Percentiles rank a stretch among this genome's conserved stretches.
phyloP scores from a whole-genome alignment of 2,888 invertebrate species.

The Temnothorax ravouxi region DNA sequence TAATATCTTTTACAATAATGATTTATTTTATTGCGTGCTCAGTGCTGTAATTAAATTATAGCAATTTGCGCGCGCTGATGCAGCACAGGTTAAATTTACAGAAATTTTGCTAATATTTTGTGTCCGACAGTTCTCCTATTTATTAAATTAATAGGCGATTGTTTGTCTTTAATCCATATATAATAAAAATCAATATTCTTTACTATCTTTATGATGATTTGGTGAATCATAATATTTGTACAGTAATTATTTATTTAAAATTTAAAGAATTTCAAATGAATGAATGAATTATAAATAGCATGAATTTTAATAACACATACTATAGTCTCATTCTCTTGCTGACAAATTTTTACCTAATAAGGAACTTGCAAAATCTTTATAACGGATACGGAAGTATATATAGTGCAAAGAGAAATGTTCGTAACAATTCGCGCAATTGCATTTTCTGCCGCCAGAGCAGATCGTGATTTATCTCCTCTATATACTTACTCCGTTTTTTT shows the following conservation, averaged over 20 bases:
- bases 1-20: background rate
- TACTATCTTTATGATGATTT: background rate
- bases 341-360: constrained; percentile 2
- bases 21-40: background rate
- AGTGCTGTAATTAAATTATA: background rate
- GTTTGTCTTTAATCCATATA: background rate
- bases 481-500: constrained; percentile 22
- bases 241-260: constrained; percentile 3
- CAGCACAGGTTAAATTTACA: background rate
- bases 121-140: background rate
- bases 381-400: background rate
- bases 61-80: background rate
- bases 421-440: constrained; percentile 39
- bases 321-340: background rate
- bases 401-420: constrained; percentile 13
- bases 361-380: background rate
- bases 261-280: background rate
- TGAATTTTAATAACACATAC: background rate
- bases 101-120: background rate
- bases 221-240: background rate
- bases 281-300: background rate
- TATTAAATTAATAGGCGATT: background rate
- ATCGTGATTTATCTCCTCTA: constrained; percentile 42
- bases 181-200: background rate
- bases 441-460: constrained; percentile 29